Base-by-base conservation (phyloP, 2,797 vertebrate genomes). In the Otus scops region DNA sequence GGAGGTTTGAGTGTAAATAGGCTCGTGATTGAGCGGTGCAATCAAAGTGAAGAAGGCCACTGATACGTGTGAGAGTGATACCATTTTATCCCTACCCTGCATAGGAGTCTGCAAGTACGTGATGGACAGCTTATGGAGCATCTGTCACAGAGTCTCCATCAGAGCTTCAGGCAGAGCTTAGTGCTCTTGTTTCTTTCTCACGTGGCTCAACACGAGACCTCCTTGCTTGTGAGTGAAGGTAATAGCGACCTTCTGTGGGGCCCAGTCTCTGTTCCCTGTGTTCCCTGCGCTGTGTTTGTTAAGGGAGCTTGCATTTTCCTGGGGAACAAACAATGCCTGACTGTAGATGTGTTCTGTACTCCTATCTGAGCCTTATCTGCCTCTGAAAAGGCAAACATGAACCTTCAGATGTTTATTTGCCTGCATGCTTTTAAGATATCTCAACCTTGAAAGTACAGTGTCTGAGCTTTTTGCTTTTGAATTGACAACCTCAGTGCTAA, bases 361-460 rank as follows among this genome's bases (percentile, higher is more conserved):
- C 92, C 56, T 82, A 11, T n/a, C 45, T 21, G 85, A 73, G 77
- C 86, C 90, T 97, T 98, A 98, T 97, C 97, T 96, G 88, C 94
- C 88, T 90, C 51, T 85, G 70, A 41, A 74, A 97, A 89, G 88
- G 94, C 96, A 92, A 81, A 96, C 71, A 92, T 48, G 41, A 51
- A 94, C 94, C 71, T 82, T 91, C 50, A 67, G 68, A 69, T 95
- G 43, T 92, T 93, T 85, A 43, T 87, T 94, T 91, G 86, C 89
- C 57, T 53, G 24, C 6, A 9, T 89, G 43, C 92, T 93, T 97
- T 96, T 89, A 86, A 95, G 92, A 85, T 95, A 95, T 10, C 64
- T 17, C 97, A 95, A 88, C 96, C 96, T 97, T 96, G 95, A 75
- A 68, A 82, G 80, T 53, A 77, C 56, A 38, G 38, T 3, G 13